Evolutionary conservation across 92 coral and sea anemone species (phyloP).

Genomic region (Umimayanthus chanpuru): DNA sequence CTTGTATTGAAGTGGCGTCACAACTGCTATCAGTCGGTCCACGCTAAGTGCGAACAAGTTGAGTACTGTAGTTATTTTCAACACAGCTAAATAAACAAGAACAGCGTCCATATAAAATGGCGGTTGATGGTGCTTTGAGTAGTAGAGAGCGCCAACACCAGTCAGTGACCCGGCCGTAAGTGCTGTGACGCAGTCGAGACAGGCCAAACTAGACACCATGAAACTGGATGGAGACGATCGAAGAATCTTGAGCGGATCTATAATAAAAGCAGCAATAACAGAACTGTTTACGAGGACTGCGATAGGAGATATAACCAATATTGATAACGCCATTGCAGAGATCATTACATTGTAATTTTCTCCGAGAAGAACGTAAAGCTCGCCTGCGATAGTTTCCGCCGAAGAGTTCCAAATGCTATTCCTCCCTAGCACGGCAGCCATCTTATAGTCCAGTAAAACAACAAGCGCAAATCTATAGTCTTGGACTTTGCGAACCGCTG

Average conservation of each 20-base stretch:
- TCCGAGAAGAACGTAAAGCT: not conserved
- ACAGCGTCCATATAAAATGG: not conserved
- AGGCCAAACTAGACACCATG: conserved; percentile 27
- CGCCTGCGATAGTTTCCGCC: not conserved
- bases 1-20: conserved; percentile 36
- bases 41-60: conserved; percentile 23
- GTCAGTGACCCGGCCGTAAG: not conserved
- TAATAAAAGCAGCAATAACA: not conserved
- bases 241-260: conserved; percentile 24
- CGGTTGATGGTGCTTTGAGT: not conserved
- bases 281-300: conserved; percentile 7
- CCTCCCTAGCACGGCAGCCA: not conserved
- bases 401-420: conserved; percentile 15
- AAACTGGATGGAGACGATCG: conserved; percentile 3
- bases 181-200: not conserved
- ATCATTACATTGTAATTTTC: not conserved
- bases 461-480: too few relatives aligned
- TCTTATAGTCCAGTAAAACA: not conserved
- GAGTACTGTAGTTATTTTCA: not conserved
- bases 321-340: not conserved
- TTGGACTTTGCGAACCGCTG: too few relatives aligned
- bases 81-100: not conserved
- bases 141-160: not conserved
- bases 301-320: not conserved
- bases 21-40: conserved; percentile 24